Base-by-base conservation (phyloP, 2,113 vertebrate genomes). In the Callionymus lyra region DNA sequence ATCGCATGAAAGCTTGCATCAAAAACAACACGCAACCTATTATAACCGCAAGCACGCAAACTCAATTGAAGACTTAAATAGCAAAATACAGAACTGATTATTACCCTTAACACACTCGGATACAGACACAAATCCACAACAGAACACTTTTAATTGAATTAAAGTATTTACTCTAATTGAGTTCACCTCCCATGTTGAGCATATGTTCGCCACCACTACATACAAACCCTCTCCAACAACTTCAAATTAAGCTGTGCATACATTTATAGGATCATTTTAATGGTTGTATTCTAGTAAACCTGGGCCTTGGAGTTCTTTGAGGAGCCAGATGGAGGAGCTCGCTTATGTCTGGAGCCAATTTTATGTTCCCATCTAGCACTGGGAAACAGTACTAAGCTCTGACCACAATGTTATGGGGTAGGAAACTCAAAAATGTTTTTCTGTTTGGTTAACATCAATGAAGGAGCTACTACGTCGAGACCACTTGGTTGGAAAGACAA, bases 251-350 rank as follows among this genome's bases (percentile, higher is more conserved):
- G 34, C 45, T 66, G 56, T 56, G 62, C 62, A 65, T 67, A 68
- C 68, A 70, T 70, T 72, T 79, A 74, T 42, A 34, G 68, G 59
- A 72, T 77, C 51, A 82, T 79, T 78, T n/a, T 68, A 63, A 74
- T 72, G 70, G 74, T 59, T 68, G 62, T n/a, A 6, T 63, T 78
- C 72, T 73, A 72, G 76, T 78, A 73, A 82, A 72, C 62, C 70
- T 54, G 53, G 73, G 68, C 74, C 78, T 77, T 68, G 53, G 42
- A 34, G 31, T 44, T 53, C 72, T 82, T 80, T 80, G 72, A 78
- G 66, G 72, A 53, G 33, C 38, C 77, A 82, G 74, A 74, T 82
- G 79, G 43, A 68, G 14, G 54, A 61, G 57, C 43, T 19, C 36
- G 39, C 34, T n/a, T 16, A 15, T 2, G 56, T 65, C 74, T 82